phyloP scores from a whole-genome alignment of 2,888 invertebrate species.

The Sarcophaga variegata region DNA sequence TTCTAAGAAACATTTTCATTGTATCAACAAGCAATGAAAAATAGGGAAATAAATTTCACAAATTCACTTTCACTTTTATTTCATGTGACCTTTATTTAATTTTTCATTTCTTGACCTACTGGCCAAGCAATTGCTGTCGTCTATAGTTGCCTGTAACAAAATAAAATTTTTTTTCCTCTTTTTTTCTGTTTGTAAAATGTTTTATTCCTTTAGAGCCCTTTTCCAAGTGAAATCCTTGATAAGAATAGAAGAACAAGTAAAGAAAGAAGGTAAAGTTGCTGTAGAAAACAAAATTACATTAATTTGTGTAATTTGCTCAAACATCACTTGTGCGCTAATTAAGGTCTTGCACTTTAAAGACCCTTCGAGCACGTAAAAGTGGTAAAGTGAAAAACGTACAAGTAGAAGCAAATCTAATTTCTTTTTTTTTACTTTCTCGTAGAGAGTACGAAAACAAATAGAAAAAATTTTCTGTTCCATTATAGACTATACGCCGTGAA shows the following conservation, averaged over 20 bases:
- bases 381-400: background rate
- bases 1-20: no score
- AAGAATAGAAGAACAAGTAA: no score
- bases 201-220: background rate
- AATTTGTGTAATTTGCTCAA: slow-evolving; percentile 49
- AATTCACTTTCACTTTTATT: background rate
- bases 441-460: no score
- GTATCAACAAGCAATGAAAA: no score
- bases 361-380: background rate
- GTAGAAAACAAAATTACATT: slow-evolving; percentile 18
- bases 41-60: no score
- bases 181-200: background rate
- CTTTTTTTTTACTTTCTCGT: background rate
- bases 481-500: no score
- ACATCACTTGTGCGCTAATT: slow-evolving; percentile 51
- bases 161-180: background rate
- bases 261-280: no score
- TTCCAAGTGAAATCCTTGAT: background rate
- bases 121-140: background rate
- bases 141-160: background rate
- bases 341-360: slow-evolving; percentile 37
- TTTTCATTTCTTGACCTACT: background rate
- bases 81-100: background rate
- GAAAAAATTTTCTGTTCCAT: no score
- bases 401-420: background rate